These are phyloP conservation scores for Chloroceryle inda DNA, from an alignment of 2,797 vertebrate species.

Conservation along the genomic window DNA sequence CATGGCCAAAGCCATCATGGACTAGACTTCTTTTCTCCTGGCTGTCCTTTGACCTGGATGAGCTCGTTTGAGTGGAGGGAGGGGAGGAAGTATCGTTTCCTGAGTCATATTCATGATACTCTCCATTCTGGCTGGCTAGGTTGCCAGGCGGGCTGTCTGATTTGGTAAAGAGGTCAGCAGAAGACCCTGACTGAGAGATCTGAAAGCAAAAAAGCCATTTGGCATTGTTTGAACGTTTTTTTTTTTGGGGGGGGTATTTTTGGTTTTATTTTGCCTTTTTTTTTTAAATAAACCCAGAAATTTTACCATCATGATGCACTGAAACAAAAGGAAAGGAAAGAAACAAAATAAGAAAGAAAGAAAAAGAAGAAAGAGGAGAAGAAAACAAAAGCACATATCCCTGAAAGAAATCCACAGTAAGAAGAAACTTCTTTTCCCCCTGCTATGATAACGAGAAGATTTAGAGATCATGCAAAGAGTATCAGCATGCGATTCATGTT, in stretches of 20 bases:
- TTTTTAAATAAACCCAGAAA: slow-evolving; percentile 77
- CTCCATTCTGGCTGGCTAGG: slow-evolving; percentile 80
- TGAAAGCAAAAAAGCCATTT: slow-evolving; percentile 92
- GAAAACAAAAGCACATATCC: slow-evolving; percentile 86
- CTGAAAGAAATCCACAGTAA: slow-evolving; percentile 89
- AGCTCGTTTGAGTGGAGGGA: slow-evolving; percentile 89
- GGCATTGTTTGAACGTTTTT: slow-evolving; percentile 75
- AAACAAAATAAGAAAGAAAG: slow-evolving; percentile 31
- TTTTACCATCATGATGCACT: slow-evolving; percentile 88
- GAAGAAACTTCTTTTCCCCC: slow-evolving; percentile 82
- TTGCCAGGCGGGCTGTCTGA: slow-evolving; percentile 80
- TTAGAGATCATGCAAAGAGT: slow-evolving; percentile 94
- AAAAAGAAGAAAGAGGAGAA: slow-evolving; percentile 43
- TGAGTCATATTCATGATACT: slow-evolving; percentile 93
- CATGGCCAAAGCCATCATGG: slow-evolving; percentile 70
- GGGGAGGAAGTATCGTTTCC: slow-evolving; percentile 97
- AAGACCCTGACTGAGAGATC: slow-evolving; percentile 89
- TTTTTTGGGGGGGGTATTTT: neutral
- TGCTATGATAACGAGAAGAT: slow-evolving; percentile 88
- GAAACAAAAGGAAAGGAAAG: slow-evolving; percentile 84
- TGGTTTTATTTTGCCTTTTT: slow-evolving; percentile 36
- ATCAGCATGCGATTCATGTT: slow-evolving; percentile 91
- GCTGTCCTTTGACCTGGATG: slow-evolving; percentile 83
- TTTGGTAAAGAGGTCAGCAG: slow-evolving; percentile 86
- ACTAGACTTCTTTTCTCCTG: slow-evolving; percentile 81